Evolutionary conservation across 2,888 invertebrate genomes (phyloP).

Genomic region (Cryptosula pallasiana): DNA sequence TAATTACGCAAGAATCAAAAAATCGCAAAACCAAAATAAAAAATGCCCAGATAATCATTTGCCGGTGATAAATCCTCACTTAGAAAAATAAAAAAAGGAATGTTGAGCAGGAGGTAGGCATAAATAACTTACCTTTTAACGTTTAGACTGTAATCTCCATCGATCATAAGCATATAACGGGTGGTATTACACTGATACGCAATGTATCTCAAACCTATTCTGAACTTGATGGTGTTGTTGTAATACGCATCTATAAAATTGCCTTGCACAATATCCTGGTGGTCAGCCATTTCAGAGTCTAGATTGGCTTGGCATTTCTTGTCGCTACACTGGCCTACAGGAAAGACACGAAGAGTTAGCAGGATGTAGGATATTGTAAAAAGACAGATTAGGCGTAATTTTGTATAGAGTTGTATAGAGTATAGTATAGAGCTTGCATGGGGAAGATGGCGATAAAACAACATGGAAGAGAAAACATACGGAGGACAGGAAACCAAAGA

Average conservation of each 20-base stretch:
- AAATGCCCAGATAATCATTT: too few relatives aligned
- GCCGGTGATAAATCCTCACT: background rate
- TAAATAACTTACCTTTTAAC: background rate
- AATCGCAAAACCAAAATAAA: too few relatives aligned
- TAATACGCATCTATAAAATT: background rate
- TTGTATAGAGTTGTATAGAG: too few relatives aligned
- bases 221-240: slow-evolving; percentile 21
- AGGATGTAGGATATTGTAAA: background rate
- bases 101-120: background rate
- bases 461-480: too few relatives aligned
- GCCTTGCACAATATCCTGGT: slow-evolving; percentile 5
- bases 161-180: background rate
- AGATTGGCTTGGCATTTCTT: background rate
- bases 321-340: background rate
- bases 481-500: too few relatives aligned
- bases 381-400: background rate
- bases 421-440: too few relatives aligned
- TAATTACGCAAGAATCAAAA: too few relatives aligned
- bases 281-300: background rate
- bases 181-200: background rate
- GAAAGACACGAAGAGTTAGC: too few relatives aligned
- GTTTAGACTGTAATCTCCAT: slow-evolving; percentile 20
- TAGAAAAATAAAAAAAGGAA: background rate
- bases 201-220: background rate
- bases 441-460: too few relatives aligned